phyloP scores from a whole-genome alignment of 2,797 vertebrate species.

The Gila robusta region DNA sequence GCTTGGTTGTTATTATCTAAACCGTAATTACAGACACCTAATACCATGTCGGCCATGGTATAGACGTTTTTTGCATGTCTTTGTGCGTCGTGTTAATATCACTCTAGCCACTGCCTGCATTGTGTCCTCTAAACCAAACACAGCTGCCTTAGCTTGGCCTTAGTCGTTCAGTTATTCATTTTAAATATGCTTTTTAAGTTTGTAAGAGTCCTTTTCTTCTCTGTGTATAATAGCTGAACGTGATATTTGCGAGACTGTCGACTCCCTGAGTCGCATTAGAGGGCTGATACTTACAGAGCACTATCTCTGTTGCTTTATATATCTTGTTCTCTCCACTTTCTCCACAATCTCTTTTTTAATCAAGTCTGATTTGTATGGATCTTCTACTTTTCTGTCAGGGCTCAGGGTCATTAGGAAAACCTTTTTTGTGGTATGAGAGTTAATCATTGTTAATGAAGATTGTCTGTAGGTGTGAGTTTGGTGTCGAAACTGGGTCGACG shows the following conservation, averaged over 20 bases:
- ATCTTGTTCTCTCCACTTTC: constrained; percentile 8
- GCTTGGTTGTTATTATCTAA: constrained; percentile 19
- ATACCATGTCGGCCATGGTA: background rate
- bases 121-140: constrained; percentile 45
- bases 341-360: background rate
- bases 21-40: background rate
- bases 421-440: constrained; percentile 59
- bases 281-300: constrained; percentile 31
- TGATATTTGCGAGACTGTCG: constrained; percentile 28
- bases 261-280: constrained; percentile 3
- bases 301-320: constrained; percentile 24
- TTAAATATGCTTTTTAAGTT: background rate
- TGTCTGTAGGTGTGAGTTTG: constrained; percentile 49
- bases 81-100: background rate
- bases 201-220: constrained; percentile 4
- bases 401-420: constrained; percentile 61
- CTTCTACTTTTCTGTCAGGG: constrained; percentile 53
- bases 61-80: constrained; percentile 25
- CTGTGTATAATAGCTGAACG: constrained; percentile 20
- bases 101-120: constrained; percentile 31
- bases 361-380: constrained; percentile 7
- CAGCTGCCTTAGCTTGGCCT: constrained; percentile 28
- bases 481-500: constrained; percentile 43
- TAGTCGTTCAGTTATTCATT: constrained; percentile 15
- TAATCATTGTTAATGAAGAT: constrained; percentile 46